Conservation (phyloP, 2,113 vertebrate species). For the Pachycephala philippinensis region DNA sequence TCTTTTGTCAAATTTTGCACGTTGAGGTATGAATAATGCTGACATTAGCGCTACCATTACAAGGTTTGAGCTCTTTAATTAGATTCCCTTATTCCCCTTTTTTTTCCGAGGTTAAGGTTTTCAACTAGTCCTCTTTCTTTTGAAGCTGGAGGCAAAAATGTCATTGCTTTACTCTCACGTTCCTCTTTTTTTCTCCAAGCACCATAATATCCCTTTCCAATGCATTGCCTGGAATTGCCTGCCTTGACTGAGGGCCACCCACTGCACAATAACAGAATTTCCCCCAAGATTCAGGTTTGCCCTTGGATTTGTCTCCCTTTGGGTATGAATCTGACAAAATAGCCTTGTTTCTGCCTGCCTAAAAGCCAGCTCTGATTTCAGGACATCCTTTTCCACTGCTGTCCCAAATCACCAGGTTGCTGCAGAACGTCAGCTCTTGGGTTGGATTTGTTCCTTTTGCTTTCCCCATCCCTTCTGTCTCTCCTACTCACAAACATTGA, state of each 20-base stretch:
- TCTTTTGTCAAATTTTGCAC: constrained; percentile 50
- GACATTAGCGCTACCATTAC: constrained; percentile 55
- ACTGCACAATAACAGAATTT: not conserved
- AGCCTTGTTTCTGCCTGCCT: not conserved
- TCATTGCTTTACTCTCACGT: not conserved
- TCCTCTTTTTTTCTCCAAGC: not conserved
- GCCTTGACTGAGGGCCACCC: not conserved
- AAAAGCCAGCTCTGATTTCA: not conserved
- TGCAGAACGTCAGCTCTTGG: not conserved
- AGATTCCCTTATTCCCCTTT: constrained; percentile 20
- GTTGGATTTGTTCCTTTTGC: not conserved
- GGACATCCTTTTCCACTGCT: not conserved
- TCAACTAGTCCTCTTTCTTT: not conserved
- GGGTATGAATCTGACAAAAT: not conserved
- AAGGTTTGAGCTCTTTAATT: constrained; percentile 57
- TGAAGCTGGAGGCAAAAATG: constrained; percentile 1
- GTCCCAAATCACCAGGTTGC: not conserved
- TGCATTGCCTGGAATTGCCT: not conserved
- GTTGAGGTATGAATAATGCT: constrained; percentile 59
- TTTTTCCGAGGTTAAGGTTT: constrained; percentile 28
- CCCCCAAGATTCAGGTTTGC: not conserved
- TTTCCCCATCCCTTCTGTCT: not conserved
- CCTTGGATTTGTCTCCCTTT: not conserved
- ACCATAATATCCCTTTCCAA: not conserved
- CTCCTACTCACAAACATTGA: not conserved